Percentiles rank a stretch among this genome's conserved stretches.
Evolutionary conservation across 2,113 vertebrate genomes (phyloP).

Genomic region (Leucosticte australis): DNA sequence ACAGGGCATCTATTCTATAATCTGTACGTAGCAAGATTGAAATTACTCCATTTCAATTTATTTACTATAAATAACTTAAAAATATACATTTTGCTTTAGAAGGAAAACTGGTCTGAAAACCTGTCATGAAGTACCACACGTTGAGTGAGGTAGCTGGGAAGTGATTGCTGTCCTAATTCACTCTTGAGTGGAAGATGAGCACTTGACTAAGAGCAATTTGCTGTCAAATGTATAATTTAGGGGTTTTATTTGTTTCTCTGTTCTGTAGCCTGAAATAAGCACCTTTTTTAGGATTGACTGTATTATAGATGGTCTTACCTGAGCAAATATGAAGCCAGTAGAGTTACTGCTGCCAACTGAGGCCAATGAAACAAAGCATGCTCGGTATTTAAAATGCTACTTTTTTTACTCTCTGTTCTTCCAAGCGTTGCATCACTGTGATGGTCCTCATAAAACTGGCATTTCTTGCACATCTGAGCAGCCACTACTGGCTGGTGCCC

Average conservation of each 20-base stretch:
- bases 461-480: constrained; percentile 47
- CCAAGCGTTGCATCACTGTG: constrained; percentile 71
- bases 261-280: background rate
- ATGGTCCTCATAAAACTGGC: background rate
- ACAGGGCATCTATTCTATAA: constrained; percentile 5
- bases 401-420: constrained; percentile 23
- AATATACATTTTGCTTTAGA: background rate
- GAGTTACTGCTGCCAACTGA: background rate
- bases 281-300: background rate
- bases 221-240: background rate
- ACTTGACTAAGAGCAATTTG: background rate
- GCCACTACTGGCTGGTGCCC: constrained; percentile 71
- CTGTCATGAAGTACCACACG: background rate
- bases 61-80: background rate
- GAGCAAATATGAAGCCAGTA: background rate
- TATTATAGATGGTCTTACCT: constrained; percentile 22
- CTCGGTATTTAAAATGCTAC: background rate
- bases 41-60: background rate
- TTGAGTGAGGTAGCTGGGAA: constrained; percentile 15
- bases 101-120: background rate
- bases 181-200: background rate
- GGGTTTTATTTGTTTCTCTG: background rate
- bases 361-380: background rate
- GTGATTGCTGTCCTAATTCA: background rate
- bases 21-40: background rate